phyloP scores from a whole-genome alignment of 2,113 vertebrate genomes.

The Cinclus mexicanus region DNA sequence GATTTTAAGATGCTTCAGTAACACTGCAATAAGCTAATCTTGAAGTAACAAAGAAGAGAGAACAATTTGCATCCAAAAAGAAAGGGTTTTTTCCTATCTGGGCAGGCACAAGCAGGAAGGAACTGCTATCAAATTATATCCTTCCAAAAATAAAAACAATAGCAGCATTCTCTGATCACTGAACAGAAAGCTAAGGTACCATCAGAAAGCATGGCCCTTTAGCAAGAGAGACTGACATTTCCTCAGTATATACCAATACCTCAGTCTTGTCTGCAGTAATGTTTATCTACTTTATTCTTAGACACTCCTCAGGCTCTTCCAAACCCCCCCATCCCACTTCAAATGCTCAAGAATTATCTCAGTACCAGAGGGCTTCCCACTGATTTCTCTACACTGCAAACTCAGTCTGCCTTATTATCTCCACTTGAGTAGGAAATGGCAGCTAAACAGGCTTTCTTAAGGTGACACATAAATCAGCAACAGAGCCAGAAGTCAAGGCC shows the following conservation, averaged over 20 bases:
- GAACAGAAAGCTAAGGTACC: neutral
- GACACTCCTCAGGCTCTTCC: neutral
- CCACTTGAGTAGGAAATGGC: conserved; percentile 29
- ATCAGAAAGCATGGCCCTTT: neutral
- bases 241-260: neutral
- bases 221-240: neutral
- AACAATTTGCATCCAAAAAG: neutral
- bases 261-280: neutral
- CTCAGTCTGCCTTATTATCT: conserved; percentile 27
- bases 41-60: neutral
- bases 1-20: neutral
- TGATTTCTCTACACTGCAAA: neutral
- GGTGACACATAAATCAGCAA: neutral
- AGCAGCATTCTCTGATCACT: neutral
- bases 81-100: neutral
- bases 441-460: conserved; percentile 35
- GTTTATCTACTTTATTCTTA: conserved; percentile 16
- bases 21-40: neutral
- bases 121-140: neutral
- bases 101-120: neutral
- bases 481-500: conserved; percentile 9
- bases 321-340: neutral
- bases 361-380: neutral
- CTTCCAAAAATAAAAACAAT: neutral
- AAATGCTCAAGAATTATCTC: conserved; percentile 21